phyloP scores from a whole-genome alignment of 92 coral and sea anemone genomes.

The Heliopora coerulea region DNA sequence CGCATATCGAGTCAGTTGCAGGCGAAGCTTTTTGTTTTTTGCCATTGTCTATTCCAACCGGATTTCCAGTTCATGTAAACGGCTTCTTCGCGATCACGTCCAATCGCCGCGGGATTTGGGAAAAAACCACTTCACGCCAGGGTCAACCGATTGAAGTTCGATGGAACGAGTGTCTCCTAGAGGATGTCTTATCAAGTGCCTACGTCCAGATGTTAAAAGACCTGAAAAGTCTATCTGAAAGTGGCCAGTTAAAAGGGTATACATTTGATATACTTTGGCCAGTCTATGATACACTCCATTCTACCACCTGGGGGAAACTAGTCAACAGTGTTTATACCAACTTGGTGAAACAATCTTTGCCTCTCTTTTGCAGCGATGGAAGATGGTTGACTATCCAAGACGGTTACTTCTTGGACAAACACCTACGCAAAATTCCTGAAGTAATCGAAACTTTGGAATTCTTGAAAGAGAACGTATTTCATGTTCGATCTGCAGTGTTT shows the following conservation, averaged over 20 bases:
- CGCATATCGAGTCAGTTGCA: slow-evolving; percentile 50
- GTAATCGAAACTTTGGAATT: slow-evolving; percentile 46
- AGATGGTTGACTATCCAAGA: slow-evolving; percentile 59
- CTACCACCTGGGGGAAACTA: slow-evolving; percentile 65
- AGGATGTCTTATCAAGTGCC: slow-evolving; percentile 67
- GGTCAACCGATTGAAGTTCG: slow-evolving; percentile 65
- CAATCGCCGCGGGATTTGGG: slow-evolving; percentile 84
- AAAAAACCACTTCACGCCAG: slow-evolving; percentile 58
- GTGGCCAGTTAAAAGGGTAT: slow-evolving; percentile 46
- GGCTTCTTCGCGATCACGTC: slow-evolving; percentile 80
- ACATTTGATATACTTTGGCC: slow-evolving; percentile 68
- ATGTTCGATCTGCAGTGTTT: slow-evolving; percentile 59
- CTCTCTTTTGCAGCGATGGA: slow-evolving; percentile 56
- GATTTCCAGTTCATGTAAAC: slow-evolving; percentile 71
- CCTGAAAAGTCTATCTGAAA: slow-evolving; percentile 42
- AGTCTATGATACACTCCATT: slow-evolving; percentile 47
- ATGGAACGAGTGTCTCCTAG: slow-evolving; percentile 72
- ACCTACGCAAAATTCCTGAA: slow-evolving; percentile 48
- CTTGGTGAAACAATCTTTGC: slow-evolving; percentile 44
- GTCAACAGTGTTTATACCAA: slow-evolving; percentile 56
- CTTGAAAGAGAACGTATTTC: slow-evolving; percentile 52
- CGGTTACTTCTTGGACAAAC: slow-evolving; percentile 58
- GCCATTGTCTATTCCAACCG: slow-evolving; percentile 73
- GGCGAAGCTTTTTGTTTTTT: slow-evolving; percentile 79
- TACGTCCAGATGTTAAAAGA: slow-evolving; percentile 62